phyloP scores from a whole-genome alignment of 2,113 vertebrate genomes.

The Sarotherodon lohbergeri region DNA sequence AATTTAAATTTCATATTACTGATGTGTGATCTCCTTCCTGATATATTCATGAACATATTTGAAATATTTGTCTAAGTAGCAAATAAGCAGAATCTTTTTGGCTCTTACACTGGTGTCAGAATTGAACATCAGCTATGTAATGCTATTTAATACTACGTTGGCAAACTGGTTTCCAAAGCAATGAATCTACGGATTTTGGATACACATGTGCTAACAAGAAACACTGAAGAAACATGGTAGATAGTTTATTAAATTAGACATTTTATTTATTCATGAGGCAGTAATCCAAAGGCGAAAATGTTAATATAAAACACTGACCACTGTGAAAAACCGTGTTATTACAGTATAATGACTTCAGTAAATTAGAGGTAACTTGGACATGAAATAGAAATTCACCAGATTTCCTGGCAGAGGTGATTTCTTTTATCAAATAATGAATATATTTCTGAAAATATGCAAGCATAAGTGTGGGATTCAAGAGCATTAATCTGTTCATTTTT shows the following conservation, averaged over 20 bases:
- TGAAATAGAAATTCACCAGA: neutral
- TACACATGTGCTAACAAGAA: neutral
- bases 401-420: neutral
- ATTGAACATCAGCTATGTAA: neutral
- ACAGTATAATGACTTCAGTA: neutral
- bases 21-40: neutral
- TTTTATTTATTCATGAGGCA: neutral
- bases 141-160: neutral
- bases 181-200: neutral
- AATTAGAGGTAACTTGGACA: neutral
- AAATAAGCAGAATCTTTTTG: neutral
- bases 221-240: neutral
- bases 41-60: neutral
- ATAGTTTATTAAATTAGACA: neutral
- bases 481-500: neutral
- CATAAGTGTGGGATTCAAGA: neutral
- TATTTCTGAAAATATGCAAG: neutral
- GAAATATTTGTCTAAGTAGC: neutral
- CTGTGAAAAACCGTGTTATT: neutral
- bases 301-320: neutral
- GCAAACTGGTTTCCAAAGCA: neutral
- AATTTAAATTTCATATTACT: neutral
- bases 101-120: neutral
- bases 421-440: neutral
- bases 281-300: neutral